Evolutionary conservation across 2,888 invertebrate genomes (phyloP).

Genomic region (Pammene aurita): DNA sequence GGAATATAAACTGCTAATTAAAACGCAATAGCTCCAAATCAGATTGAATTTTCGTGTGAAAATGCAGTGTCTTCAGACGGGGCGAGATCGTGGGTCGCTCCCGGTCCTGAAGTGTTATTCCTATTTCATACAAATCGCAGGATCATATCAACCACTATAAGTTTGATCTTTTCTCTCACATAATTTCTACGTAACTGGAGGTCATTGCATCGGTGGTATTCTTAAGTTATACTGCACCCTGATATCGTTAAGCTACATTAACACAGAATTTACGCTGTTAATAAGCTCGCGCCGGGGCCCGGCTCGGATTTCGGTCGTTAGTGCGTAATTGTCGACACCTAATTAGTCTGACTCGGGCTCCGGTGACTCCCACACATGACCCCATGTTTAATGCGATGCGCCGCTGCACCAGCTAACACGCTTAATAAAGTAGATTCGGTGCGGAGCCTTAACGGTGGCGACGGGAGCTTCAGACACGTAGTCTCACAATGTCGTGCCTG

Average conservation of each 20-base stretch:
- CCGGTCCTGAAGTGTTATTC: conserved; percentile 40
- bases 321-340: conserved; percentile 77
- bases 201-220: background rate
- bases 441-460: conserved; percentile 8
- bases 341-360: conserved; percentile 70
- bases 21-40: conserved; percentile 14
- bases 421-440: conserved; percentile 34
- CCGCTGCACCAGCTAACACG: conserved; percentile 33
- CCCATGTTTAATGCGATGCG: conserved; percentile 61
- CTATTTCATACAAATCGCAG: background rate
- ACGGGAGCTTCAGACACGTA: background rate
- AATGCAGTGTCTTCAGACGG: conserved; percentile 27
- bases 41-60: conserved; percentile 19
- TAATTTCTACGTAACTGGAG: background rate
- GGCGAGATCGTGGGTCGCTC: conserved; percentile 23
- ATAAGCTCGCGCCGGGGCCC: conserved; percentile 61
- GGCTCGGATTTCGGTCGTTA: conserved; percentile 77
- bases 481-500: background rate
- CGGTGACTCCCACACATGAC: conserved; percentile 74
- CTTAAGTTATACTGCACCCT: background rate
- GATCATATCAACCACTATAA: background rate
- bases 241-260: background rate
- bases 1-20: conserved; percentile 16
- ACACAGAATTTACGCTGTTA: conserved; percentile 55
- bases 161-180: background rate